phyloP scores from a whole-genome alignment of 2,888 invertebrate species.

The Ormyrus nitidulus region DNA sequence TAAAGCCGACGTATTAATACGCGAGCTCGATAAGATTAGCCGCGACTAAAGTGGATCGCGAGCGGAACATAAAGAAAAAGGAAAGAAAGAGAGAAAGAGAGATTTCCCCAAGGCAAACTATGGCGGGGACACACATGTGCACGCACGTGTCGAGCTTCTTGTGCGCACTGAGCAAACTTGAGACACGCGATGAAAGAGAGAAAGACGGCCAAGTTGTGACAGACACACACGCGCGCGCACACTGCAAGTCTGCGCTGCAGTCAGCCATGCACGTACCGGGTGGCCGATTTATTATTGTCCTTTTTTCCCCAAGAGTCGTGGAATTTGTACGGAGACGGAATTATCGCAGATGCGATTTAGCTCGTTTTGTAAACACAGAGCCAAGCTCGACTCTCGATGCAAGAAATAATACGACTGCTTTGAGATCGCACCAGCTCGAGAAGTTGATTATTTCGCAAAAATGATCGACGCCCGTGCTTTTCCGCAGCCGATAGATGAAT shows the following conservation, averaged over 20 bases:
- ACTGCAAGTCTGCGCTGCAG: neutral
- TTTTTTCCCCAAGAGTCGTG: no score
- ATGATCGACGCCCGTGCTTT: no score
- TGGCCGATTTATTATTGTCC: neutral
- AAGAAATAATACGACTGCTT: no score
- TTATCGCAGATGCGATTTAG: no score
- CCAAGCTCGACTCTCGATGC: no score
- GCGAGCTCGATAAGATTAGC: slow-evolving; percentile 23
- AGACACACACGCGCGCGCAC: neutral
- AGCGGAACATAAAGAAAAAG: neutral
- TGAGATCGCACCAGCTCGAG: no score
- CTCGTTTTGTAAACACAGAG: no score
- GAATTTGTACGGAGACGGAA: no score
- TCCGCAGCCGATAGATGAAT: no score
- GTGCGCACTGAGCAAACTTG: neutral
- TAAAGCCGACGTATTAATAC: slow-evolving; percentile 31
- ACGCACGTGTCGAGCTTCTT: slow-evolving; percentile 8
- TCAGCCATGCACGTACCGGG: neutral
- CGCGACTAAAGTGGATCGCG: slow-evolving; percentile 3
- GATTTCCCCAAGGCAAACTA: slow-evolving; percentile 1
- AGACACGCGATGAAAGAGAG: neutral
- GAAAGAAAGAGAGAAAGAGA: neutral
- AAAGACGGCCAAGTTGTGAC: neutral
- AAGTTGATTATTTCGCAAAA: no score
- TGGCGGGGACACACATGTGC: neutral